These are phyloP conservation scores for Zelleria hepariella DNA, from an alignment of 2,888 invertebrate genomes.

Conservation along the genomic window DNA sequence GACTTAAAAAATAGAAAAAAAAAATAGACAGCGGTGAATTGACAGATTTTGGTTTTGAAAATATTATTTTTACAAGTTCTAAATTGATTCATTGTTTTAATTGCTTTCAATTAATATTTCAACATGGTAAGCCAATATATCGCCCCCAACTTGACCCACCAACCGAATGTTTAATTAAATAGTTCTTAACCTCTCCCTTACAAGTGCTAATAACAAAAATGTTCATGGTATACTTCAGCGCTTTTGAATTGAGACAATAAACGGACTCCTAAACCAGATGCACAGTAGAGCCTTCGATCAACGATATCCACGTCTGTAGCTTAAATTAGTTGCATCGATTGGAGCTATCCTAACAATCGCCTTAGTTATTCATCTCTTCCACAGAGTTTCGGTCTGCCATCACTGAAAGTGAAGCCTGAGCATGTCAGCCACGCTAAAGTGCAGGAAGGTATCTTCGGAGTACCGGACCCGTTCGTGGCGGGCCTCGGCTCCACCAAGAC, in stretches of 20 bases:
- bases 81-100: background rate
- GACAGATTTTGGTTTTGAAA: background rate
- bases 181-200: no score
- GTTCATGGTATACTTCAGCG: no score
- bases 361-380: slow-evolving; percentile 20
- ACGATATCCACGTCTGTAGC: no score
- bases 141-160: no score
- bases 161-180: no score
- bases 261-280: no score
- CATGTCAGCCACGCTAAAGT: slow-evolving; percentile 48
- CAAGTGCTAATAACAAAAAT: no score
- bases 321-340: no score
- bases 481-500: slow-evolving; percentile 69
- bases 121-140: background rate
- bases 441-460: slow-evolving; percentile 74
- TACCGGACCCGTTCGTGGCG: slow-evolving; percentile 75
- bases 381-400: slow-evolving; percentile 78
- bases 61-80: background rate
- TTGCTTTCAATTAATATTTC: background rate
- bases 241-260: no score
- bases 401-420: slow-evolving; percentile 72
- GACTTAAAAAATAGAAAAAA: background rate
- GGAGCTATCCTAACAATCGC: no score
- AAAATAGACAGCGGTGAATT: background rate
- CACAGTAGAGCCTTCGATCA: no score